These are phyloP conservation scores for Parus major DNA, from an alignment of 2,113 vertebrate species.

Conservation along the genomic window DNA sequence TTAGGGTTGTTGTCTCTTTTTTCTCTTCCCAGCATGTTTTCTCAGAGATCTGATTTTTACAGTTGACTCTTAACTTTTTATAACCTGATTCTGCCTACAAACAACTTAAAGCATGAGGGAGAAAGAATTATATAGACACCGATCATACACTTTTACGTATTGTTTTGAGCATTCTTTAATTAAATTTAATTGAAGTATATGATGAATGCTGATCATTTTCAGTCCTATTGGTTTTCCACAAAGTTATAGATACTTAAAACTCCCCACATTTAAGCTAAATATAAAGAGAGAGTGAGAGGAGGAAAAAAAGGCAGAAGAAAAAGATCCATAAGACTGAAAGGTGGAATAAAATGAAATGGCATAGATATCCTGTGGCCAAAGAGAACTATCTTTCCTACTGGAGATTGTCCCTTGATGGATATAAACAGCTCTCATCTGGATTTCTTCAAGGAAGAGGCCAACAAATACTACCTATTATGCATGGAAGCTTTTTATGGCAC, in stretches of 20 bases:
- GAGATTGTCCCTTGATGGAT: slow-evolving; percentile 30
- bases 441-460: slow-evolving; percentile 1
- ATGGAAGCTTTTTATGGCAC: slow-evolving; percentile 53
- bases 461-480: slow-evolving; percentile 18
- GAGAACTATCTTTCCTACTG: neutral
- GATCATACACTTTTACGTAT: neutral
- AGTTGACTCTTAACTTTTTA: slow-evolving; percentile 45
- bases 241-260: neutral
- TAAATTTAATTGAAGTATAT: slow-evolving; percentile 32
- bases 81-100: slow-evolving; percentile 11
- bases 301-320: neutral
- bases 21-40: neutral
- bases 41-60: neutral
- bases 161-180: slow-evolving; percentile 40
- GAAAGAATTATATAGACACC: neutral
- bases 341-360: slow-evolving; percentile 48
- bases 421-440: slow-evolving; percentile 49
- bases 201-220: slow-evolving; percentile 16
- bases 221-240: neutral
- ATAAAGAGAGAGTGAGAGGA: too few species aligned
- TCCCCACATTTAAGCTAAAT: neutral
- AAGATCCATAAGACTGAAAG: slow-evolving; percentile 5
- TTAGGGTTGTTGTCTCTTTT: neutral
- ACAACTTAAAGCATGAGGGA: neutral
- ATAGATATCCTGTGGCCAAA: slow-evolving; percentile 16